Evolutionary conservation across 2,797 vertebrate species (phyloP).

Genomic region (Babyrousa celebensis): DNA sequence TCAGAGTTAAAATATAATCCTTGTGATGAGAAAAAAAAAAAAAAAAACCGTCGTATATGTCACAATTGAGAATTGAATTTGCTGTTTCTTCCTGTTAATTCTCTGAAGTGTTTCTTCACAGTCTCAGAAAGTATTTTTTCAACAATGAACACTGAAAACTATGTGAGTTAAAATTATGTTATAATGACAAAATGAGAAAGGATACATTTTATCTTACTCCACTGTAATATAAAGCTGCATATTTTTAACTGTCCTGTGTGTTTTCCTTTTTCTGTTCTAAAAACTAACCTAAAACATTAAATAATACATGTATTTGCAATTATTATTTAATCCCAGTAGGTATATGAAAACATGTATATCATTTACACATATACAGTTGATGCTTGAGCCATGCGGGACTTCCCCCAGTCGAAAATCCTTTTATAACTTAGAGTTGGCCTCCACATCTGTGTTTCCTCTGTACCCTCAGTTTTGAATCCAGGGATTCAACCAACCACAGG

Average conservation of each 20-base stretch:
- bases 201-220: not conserved
- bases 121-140: not conserved
- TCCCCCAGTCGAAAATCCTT: not conserved
- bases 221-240: not conserved
- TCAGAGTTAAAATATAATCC: not conserved
- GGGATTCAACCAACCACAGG: not conserved
- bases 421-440: not conserved
- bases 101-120: not conserved
- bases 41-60: no score
- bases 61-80: not conserved
- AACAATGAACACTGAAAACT: not conserved
- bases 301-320: not conserved
- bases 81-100: not conserved
- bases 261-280: not conserved
- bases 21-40: conserved; percentile 26
- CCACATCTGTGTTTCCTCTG: not conserved
- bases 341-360: not conserved
- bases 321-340: not conserved
- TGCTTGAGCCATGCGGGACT: not conserved
- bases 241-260: not conserved
- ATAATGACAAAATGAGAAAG: not conserved
- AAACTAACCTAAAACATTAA: not conserved
- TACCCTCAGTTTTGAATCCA: not conserved
- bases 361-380: not conserved
- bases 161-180: not conserved